Evolutionary conservation across 2,888 invertebrate species (phyloP).

Genomic region (Mactromeris polynyma): DNA sequence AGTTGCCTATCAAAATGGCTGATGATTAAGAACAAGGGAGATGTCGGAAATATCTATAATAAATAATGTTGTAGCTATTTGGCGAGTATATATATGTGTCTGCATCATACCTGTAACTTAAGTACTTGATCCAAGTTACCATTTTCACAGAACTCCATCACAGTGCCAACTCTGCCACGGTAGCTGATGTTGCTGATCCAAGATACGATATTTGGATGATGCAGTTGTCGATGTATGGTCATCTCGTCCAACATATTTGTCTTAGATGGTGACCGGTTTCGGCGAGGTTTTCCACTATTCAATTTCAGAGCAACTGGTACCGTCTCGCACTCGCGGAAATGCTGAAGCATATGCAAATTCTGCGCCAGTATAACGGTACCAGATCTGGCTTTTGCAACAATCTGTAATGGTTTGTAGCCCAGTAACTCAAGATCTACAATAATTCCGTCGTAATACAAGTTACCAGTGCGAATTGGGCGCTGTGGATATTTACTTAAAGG

Average conservation of each 20-base stretch:
- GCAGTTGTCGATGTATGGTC: constrained; percentile 77
- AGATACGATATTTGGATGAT: constrained; percentile 80
- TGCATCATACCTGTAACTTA: constrained; percentile 54
- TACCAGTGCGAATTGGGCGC: constrained; percentile 79
- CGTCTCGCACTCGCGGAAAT: constrained; percentile 74
- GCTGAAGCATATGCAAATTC: constrained; percentile 71
- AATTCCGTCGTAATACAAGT: constrained; percentile 80
- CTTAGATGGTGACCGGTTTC: constrained; percentile 60
- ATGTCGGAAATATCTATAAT: too few relatives aligned
- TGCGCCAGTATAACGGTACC: constrained; percentile 82
- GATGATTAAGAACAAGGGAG: too few relatives aligned
- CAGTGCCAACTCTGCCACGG: constrained; percentile 77
- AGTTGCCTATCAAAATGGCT: too few relatives aligned
- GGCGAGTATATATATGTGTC: too few relatives aligned
- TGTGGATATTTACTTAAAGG: constrained; percentile 79
- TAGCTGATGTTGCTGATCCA: constrained; percentile 77
- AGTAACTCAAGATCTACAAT: constrained; percentile 78
- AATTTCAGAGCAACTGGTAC: constrained; percentile 81
- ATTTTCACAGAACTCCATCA: constrained; percentile 83
- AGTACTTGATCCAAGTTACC: constrained; percentile 82
- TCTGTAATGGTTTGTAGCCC: constrained; percentile 82
- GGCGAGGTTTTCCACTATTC: constrained; percentile 75
- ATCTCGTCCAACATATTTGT: constrained; percentile 79
- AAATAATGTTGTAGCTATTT: too few relatives aligned
- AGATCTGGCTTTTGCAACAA: constrained; percentile 80